These are phyloP conservation scores for Hemitrygon akajei DNA, from an alignment of 2,797 vertebrate species.

Conservation along the genomic window DNA sequence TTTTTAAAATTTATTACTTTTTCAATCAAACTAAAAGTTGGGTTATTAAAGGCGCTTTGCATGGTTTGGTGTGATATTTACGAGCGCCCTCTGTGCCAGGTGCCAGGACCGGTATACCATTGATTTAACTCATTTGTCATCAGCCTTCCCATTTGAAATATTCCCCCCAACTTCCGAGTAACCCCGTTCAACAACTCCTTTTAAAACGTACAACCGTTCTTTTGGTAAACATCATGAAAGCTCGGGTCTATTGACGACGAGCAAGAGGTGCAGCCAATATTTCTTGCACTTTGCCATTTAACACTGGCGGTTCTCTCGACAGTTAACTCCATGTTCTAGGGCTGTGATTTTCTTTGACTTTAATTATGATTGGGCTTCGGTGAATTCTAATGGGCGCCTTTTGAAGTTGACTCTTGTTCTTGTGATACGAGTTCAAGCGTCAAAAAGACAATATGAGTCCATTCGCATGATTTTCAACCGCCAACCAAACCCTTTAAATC, in stretches of 20 bases:
- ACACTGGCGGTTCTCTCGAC: background rate
- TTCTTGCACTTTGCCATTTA: background rate
- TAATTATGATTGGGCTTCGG: background rate
- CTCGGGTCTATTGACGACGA: background rate
- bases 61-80: background rate
- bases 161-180: background rate
- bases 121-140: background rate
- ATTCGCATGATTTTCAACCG: background rate
- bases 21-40: background rate
- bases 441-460: background rate
- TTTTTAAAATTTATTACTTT: no score
- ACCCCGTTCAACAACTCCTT: background rate
- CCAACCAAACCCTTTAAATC: background rate
- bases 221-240: background rate
- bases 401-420: background rate
- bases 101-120: background rate
- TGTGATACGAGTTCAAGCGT: background rate
- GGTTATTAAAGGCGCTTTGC: background rate
- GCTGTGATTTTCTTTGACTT: background rate
- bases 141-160: background rate
- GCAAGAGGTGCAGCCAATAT: background rate
- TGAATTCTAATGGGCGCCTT: background rate
- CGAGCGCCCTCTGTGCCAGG: background rate
- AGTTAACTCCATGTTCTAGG: background rate
- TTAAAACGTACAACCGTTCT: background rate